Evolutionary conservation across 1,140 invertebrate genomes (phyloP).

Genomic region (Dinoponera quadriceps): DNA sequence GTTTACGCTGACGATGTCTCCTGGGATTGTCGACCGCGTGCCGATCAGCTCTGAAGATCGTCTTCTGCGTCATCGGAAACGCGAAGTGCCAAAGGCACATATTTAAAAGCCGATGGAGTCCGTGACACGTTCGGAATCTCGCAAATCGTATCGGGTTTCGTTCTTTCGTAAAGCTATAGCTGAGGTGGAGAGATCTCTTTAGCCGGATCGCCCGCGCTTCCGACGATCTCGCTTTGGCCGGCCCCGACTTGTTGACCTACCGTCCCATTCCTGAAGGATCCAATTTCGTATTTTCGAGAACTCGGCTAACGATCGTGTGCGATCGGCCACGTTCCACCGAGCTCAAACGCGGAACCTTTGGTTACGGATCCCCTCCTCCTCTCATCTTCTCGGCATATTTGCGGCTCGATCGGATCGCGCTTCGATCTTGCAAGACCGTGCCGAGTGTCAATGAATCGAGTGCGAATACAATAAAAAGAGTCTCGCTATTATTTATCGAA

Average conservation of each 20-base stretch:
- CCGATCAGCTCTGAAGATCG: no score
- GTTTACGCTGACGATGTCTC: neutral
- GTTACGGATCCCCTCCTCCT: neutral
- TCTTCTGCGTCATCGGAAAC: conserved; percentile 56
- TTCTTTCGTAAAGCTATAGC: conserved; percentile 18
- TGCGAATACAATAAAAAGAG: neutral
- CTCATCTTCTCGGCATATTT: conserved; percentile 13
- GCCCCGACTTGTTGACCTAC: conserved; percentile 77
- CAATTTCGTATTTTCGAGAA: conserved; percentile 70
- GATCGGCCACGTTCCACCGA: neutral
- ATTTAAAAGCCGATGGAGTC: conserved; percentile 54
- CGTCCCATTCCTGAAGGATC: conserved; percentile 66
- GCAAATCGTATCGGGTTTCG: conserved; percentile 66
- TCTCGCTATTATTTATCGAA: neutral
- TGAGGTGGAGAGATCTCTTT: conserved; percentile 19
- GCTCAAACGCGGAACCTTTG: conserved; percentile 1
- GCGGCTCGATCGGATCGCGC: neutral
- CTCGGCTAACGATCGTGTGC: conserved; percentile 47
- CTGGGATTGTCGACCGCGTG: neutral
- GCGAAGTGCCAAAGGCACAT: conserved; percentile 42
- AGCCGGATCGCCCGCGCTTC: conserved; percentile 15
- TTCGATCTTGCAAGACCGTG: neutral
- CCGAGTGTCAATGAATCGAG: neutral
- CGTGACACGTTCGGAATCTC: conserved; percentile 68
- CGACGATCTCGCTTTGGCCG: conserved; percentile 54